These are phyloP conservation scores for Hormiphora californensis DNA, from an alignment of 37 sponge, comb jelly and placozoan genomes.

Conservation along the genomic window DNA sequence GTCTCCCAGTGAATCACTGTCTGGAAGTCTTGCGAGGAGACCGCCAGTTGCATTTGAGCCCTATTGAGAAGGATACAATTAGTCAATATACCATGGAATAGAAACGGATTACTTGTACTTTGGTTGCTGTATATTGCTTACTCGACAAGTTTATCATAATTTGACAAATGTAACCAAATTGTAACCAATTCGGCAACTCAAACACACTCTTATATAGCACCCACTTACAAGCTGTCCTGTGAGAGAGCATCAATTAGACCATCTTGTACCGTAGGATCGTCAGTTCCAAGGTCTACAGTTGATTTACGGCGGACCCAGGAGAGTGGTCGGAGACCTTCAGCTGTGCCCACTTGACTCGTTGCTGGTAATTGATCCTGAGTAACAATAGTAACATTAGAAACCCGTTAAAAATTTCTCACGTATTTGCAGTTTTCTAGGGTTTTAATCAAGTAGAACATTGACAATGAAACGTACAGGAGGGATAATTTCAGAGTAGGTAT, in stretches of 20 bases:
- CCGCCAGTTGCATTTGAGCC: conserved; percentile 9
- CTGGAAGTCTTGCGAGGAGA: not conserved
- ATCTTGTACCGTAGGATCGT: not conserved
- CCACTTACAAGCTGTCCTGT: not conserved
- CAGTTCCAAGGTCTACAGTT: not conserved
- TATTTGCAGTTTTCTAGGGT: too few species aligned
- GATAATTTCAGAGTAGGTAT: conserved; percentile 18
- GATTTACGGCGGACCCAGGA: conserved; percentile 9
- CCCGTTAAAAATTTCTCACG: too few species aligned
- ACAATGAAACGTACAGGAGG: not conserved
- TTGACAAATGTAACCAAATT: too few species aligned
- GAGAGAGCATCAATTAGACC: not conserved
- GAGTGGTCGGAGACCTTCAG: too few species aligned
- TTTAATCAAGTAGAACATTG: not conserved
- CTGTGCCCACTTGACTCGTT: too few species aligned
- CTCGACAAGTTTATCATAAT: too few species aligned
- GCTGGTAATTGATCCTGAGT: not conserved
- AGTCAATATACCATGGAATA: not conserved
- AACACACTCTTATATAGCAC: too few species aligned
- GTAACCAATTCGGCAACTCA: too few species aligned
- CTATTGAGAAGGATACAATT: not conserved
- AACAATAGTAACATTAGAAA: not conserved
- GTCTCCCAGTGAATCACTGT: not conserved
- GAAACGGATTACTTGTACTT: not conserved
- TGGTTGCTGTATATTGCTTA: too few species aligned